Evolutionary conservation across 2,113 vertebrate species (phyloP).

Genomic region (Mastomys coucha): DNA sequence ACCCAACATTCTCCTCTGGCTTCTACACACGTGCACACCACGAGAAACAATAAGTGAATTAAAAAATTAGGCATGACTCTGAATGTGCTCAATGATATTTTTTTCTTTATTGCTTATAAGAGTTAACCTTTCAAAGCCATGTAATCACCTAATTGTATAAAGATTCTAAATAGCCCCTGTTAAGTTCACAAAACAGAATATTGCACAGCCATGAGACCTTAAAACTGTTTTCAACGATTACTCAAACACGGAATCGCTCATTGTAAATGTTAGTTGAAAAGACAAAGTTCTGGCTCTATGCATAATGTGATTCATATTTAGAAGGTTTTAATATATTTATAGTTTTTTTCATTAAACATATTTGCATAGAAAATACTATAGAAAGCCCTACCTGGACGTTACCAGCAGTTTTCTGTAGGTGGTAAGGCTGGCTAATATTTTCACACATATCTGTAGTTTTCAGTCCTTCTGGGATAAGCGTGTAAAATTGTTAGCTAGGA

Average conservation of each 20-base stretch:
- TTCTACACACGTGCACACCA: too few relatives aligned
- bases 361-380: conserved; percentile 20
- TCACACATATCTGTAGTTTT: conserved; percentile 31
- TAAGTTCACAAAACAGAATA: not conserved
- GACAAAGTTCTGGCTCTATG: not conserved
- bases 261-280: conserved; percentile 41
- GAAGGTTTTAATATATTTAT: not conserved
- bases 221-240: conserved; percentile 36
- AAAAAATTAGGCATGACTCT: not conserved
- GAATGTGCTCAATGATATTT: not conserved
- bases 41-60: not conserved
- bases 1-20: not conserved
- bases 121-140: not conserved
- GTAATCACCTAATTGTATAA: not conserved
- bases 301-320: not conserved
- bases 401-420: conserved; percentile 48
- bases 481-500: conserved; percentile 35
- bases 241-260: not conserved
- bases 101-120: not conserved
- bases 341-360: not conserved
- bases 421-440: conserved; percentile 27
- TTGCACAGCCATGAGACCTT: not conserved
- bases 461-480: conserved; percentile 33
- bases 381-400: not conserved
- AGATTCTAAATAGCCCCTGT: conserved; percentile 28